Base-by-base conservation (phyloP, 2,797 vertebrate genomes). In the Scolopax bukidnonensis region DNA sequence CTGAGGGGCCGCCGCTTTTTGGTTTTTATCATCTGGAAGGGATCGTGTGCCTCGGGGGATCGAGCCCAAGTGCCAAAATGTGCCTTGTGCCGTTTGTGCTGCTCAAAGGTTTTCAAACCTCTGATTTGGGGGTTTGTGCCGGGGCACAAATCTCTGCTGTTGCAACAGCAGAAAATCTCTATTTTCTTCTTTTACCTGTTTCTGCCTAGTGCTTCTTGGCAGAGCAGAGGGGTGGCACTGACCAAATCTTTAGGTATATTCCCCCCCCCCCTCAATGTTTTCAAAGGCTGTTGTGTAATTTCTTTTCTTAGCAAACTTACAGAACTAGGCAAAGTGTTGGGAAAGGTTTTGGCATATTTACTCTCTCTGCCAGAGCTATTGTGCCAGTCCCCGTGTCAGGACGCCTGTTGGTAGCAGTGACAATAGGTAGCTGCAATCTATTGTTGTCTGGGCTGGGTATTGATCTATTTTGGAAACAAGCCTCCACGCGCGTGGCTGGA, bases 401-500 rank as follows among this genome's bases (percentile, higher is more conserved):
- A 76, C 80, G 89, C 36, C 92, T 90, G 65, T 91, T 82, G 95
- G 94, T 94, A 69, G 97, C 77, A 93, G 70, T 91, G 96, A 67
- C 95, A 88, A 74, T 68, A 70, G 74, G 71, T 43, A 89, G 95
- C 96, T 64, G 63, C 27, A 40, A 27, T 47, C 92, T 76, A 84
- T 97, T 94, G 97, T 94, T 94, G 87, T 43, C 86, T 45, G 81
- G 11, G 48, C 95, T 28, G 93, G 71, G 68, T 95, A 95, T 68
- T 86, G 95, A 89, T 95, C 87, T 97, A 28, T 96, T 93, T 95
- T 94, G 97, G 96, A 96, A 88, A 84, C 94, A 90, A 36, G 27
- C 17, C 90, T 89, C 96, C 74, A 38, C 91, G 45, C 7, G 5
- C 70, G 83, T 51, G 41, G 93, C 92, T 73, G 91, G 91, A 85